Evolutionary conservation across 2,797 vertebrate species (phyloP).

Genomic region (Coregonus sp.): DNA sequence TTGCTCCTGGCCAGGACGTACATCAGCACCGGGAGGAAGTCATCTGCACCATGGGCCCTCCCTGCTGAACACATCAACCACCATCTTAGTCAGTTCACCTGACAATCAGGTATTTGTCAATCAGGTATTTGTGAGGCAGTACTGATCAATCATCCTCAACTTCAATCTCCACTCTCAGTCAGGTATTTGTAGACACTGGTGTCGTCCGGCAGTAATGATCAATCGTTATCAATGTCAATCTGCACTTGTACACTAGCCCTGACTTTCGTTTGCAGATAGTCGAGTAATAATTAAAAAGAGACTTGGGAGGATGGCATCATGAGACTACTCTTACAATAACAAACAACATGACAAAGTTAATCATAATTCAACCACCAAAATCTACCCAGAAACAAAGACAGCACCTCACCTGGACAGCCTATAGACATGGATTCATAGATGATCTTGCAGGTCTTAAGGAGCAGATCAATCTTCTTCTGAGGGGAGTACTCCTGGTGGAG

Average conservation of each 20-base stretch:
- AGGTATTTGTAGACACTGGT: no score
- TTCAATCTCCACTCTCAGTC: no score
- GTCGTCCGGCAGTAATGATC: no score
- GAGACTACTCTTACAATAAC: no score
- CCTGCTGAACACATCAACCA: conserved; percentile 69
- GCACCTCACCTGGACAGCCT: conserved; percentile 81
- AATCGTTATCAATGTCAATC: no score
- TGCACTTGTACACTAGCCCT: no score
- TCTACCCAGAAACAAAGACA: neutral
- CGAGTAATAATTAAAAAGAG: no score
- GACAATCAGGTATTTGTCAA: neutral
- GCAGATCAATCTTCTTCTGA: conserved; percentile 91
- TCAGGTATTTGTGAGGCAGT: neutral
- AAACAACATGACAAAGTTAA: no score
- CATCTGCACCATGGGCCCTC: conserved; percentile 89
- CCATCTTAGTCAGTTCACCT: neutral
- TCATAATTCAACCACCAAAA: no score
- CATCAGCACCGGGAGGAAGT: conserved; percentile 97
- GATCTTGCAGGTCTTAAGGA: conserved; percentile 95
- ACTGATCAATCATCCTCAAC: neutral
- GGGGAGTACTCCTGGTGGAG: conserved; percentile 94
- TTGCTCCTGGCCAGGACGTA: conserved; percentile 93
- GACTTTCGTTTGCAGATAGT: no score
- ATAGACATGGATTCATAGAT: conserved; percentile 97
- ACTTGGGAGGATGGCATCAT: no score